A percentile compares a stretch with the other conserved stretches of the same genome.
Evolutionary conservation across 92 coral and sea anemone species (phyloP).

Genomic region (Isaurus tuberculatus): DNA sequence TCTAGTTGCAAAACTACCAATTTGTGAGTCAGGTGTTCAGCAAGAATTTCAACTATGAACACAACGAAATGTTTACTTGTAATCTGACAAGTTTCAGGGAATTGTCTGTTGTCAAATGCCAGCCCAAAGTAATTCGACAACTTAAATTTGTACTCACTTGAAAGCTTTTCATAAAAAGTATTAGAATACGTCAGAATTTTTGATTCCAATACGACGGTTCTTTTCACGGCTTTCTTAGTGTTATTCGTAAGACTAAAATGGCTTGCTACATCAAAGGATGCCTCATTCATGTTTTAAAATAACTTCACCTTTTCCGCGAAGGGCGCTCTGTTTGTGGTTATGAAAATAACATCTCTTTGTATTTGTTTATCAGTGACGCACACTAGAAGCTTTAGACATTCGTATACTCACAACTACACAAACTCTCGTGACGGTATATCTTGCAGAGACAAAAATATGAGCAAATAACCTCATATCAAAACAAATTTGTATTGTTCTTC

Average conservation of each 20-base stretch:
- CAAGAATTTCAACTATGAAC: not conserved
- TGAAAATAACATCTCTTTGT: not conserved
- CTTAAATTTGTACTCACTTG: not conserved
- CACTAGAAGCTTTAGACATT: not conserved
- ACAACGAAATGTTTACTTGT: not conserved
- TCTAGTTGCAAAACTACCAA: not conserved
- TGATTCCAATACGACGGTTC: not conserved
- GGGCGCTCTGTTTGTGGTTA: constrained; percentile 1
- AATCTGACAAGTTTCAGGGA: not conserved
- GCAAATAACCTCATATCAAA: constrained; percentile 13
- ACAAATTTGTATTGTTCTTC: not conserved
- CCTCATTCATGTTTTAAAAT: not conserved
- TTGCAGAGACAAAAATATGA: not conserved
- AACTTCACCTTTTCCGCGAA: not conserved
- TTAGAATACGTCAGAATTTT: not conserved
- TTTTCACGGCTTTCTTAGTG: not conserved
- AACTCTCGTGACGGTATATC: not conserved
- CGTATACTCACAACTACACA: not conserved
- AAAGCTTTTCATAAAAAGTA: not conserved
- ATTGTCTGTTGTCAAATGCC: not conserved
- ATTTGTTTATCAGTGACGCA: not conserved
- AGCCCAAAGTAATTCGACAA: constrained; percentile 4
- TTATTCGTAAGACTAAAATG: not conserved
- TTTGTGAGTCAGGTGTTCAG: not conserved
- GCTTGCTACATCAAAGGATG: not conserved